Conservation (phyloP, 2,888 invertebrate species). For the Diaperis boleti region DNA sequence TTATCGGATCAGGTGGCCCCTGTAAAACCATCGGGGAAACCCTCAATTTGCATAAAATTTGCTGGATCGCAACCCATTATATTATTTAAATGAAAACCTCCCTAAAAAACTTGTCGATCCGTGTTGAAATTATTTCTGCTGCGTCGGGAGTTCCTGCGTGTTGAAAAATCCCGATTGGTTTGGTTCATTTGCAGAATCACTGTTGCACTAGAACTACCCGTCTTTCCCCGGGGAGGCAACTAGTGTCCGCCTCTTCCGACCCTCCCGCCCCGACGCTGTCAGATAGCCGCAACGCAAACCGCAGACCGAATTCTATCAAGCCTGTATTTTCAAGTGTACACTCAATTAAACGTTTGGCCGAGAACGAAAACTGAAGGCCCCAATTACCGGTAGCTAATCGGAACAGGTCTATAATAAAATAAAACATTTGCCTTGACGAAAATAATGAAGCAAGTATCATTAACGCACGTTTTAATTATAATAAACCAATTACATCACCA, state of each 20-base stretch:
- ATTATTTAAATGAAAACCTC: too few species aligned
- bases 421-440: too few species aligned
- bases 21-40: too few species aligned
- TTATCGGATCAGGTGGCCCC: too few species aligned
- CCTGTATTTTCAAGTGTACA: slow-evolving; percentile 30
- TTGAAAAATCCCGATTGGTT: not conserved
- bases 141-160: too few species aligned
- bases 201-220: slow-evolving; percentile 28
- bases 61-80: too few species aligned
- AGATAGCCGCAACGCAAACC: slow-evolving; percentile 27
- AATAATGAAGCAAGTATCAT: too few species aligned
- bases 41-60: too few species aligned
- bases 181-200: not conserved
- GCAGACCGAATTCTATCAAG: slow-evolving; percentile 38
- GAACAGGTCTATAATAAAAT: too few species aligned
- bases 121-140: too few species aligned
- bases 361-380: not conserved
- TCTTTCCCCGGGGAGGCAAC: slow-evolving; percentile 33
- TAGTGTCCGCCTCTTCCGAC: slow-evolving; percentile 23
- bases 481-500: slow-evolving; percentile 1
- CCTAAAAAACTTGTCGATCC: too few species aligned
- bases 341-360: slow-evolving; percentile 36
- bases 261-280: slow-evolving; percentile 16
- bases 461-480: too few species aligned
- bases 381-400: slow-evolving; percentile 5